Conservation (phyloP, 1,140 invertebrate genomes). For the Trinorchestia longiramus region DNA sequence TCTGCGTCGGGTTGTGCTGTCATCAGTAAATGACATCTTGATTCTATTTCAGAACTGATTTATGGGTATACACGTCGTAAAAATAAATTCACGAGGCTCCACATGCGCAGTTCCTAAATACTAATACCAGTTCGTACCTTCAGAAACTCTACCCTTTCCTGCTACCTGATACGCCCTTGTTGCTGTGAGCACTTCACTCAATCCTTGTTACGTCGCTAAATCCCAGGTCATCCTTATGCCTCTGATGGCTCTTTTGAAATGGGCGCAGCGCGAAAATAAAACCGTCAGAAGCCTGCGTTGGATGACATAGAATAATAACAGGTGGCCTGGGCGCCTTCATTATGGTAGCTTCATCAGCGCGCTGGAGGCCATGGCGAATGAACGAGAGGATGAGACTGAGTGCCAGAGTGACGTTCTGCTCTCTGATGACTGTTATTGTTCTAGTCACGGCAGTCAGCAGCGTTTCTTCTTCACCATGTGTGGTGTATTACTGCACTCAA, state of each 20-base stretch:
- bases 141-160: neutral
- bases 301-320: conserved; percentile 43
- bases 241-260: neutral
- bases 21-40: neutral
- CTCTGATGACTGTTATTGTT: neutral
- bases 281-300: neutral
- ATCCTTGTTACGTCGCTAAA: neutral
- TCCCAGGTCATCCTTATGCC: neutral
- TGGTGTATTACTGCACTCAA: too few species aligned
- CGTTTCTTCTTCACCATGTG: neutral
- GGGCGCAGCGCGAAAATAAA: neutral
- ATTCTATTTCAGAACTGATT: neutral
- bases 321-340: neutral
- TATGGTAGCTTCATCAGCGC: conserved; percentile 19
- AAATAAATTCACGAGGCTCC: neutral
- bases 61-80: neutral
- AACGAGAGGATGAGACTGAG: neutral
- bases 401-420: neutral
- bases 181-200: neutral
- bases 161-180: neutral
- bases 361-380: neutral
- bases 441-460: neutral
- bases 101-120: neutral
- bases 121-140: neutral
- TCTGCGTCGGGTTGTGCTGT: neutral